Base-by-base conservation (phyloP, 2,113 vertebrate species). In the Megaceryle maxima region DNA sequence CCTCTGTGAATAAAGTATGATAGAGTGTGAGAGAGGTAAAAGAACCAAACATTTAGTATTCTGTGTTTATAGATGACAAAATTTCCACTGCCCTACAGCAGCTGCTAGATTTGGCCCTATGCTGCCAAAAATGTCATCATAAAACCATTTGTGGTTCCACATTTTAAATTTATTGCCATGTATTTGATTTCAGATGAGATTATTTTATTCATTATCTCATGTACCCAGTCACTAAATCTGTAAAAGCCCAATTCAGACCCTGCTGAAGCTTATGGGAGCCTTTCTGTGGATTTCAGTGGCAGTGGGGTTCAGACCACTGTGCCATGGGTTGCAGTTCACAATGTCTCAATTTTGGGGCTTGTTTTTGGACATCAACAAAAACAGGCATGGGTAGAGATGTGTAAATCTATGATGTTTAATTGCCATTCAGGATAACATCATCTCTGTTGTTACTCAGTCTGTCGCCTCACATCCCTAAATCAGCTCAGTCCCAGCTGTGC, bases 151-250 rank as follows among this genome's bases (percentile, higher is more conserved):
- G 68, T 87, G 46, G 26, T 57, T 79, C 63, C 41, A 39, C 28
- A 35, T 41, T 91, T 96, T 72, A 81, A 77, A 89, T 95, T 96
- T 35, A 66, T 13, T 91, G 83, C 31, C 29, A 28, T 46, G n/a
- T 57, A 51, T 29, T 5, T 86, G 63, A 70, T 28, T 73, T 96
- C 83, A 88, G 60, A 93, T 83, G 62, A 53, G 53, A 62, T 53
- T 7, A 2, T 43, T 89, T 92, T 56, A 37, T 66, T 89, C 31
- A 57, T 82, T 72, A 33, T 74, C 35, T 84, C 78, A n/a, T 22
- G 24, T 63, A 83, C 60, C 24, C 48, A 19, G 20, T 63, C 75
- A 72, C 31, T 41, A 56, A 46, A 59, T 64, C 74, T 68, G 66
- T 51, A 75, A 78, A 92, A 87, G 43, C 48, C 16, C 50, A 37